These are phyloP conservation scores for Galagoides demidoff DNA, from an alignment of 2,797 vertebrate species.

Conservation along the genomic window DNA sequence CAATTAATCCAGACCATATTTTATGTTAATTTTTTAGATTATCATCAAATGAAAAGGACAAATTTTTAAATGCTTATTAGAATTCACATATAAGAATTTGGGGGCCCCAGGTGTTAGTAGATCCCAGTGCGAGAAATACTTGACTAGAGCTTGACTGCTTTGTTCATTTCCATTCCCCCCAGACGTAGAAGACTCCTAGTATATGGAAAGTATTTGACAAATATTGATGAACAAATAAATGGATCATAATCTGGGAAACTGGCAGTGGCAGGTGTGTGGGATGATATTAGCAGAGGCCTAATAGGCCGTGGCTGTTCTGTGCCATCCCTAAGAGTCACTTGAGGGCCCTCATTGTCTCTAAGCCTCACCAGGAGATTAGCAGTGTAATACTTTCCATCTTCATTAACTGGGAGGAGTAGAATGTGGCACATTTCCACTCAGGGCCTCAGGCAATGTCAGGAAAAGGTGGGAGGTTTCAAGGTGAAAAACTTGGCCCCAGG, in stretches of 20 bases:
- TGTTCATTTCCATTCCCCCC: neutral
- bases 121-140: neutral
- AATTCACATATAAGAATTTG: neutral
- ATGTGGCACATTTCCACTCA: neutral
- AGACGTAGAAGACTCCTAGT: neutral
- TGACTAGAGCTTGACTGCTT: too few species aligned
- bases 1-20: neutral
- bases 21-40: neutral
- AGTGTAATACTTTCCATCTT: neutral
- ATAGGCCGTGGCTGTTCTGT: fast-evolving
- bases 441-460: neutral
- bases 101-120: fast-evolving
- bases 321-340: neutral
- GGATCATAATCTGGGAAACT: fast-evolving
- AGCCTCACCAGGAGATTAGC: neutral
- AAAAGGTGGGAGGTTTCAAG: neutral
- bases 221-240: neutral
- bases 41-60: neutral
- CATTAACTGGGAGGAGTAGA: neutral
- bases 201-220: neutral
- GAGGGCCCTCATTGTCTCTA: neutral
- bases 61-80: neutral
- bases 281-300: neutral
- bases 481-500: neutral
- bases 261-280: neutral